Base-by-base conservation (phyloP, 2,888 invertebrate species). In the Hoplodrina blanda region DNA sequence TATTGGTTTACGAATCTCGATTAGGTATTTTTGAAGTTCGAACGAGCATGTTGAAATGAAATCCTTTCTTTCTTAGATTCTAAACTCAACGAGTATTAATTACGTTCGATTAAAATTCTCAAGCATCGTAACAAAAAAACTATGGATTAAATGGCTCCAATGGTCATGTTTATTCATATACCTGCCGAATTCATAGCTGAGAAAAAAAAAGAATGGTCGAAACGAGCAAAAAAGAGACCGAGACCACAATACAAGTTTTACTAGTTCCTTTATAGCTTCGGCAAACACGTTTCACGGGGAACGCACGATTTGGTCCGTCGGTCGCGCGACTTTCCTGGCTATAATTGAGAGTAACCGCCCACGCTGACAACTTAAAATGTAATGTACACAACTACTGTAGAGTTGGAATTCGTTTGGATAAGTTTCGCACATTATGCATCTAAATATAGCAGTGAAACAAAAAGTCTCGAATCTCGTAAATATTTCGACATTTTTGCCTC, bases 401-500 rank as follows among this genome's bases (percentile, higher is more conserved):
- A 91, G 92, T 89, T 84, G 76, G 88, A 86, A 88, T 86, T 94
- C 81, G 87, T 83, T 85, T 88, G 90, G 62, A 73, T 73, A 76
- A 87, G 79, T 82, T 86, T 86, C 73, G 85, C 86, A 87, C 82
- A 87, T 87, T 88, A 85, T 80, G 77, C 78, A 82, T 83, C 88
- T 89, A 89, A 91, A 91, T 91, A 89, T 90, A 90, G 89, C 86
- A 87, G 79, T 85, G 86, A 91, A 91, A 90, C 90, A 92, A 93
- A 93, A 94, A 91, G 90, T 88, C 87, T 89, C 78, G 82, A 86
- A 89, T 88, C 91, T 92, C 90, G 91, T 94, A 92, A 94, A 93
- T 89, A 93, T 92, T 94, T 93, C 91, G 91, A 90, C 91, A 92
- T 92, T 91, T 92, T 91, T 89, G 91, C 92, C 86, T 87, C 88